These are phyloP conservation scores for Caenorhabditis sp. DNA, from an alignment of 2,888 invertebrate species.

Conservation along the genomic window DNA sequence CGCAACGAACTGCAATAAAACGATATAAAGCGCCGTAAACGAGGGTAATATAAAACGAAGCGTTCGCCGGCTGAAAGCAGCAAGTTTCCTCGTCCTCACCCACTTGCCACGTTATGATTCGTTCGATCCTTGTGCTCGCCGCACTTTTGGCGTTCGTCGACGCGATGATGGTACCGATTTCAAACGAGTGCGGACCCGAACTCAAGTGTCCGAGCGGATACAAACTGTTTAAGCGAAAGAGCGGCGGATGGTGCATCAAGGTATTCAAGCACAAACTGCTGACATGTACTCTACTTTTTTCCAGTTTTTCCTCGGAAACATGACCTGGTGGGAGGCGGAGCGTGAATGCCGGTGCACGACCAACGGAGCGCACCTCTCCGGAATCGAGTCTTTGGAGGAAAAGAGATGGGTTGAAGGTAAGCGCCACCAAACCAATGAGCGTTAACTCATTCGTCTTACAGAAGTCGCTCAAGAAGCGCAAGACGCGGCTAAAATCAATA, in stretches of 20 bases:
- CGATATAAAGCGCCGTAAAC: no score
- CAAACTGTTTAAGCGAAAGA: not conserved
- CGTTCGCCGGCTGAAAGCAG: no score
- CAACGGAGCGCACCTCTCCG: conserved; percentile 33
- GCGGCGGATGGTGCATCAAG: not conserved
- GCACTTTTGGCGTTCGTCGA: no score
- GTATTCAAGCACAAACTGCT: not conserved
- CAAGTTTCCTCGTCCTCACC: no score
- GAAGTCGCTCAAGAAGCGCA: conserved; percentile 1
- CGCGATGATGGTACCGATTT: no score
- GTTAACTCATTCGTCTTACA: conserved; percentile 2
- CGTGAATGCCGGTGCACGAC: conserved; percentile 36
- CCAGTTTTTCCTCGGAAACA: conserved; percentile 24
- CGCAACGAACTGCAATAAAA: no score
- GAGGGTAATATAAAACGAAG: no score
- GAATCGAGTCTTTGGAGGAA: conserved; percentile 18
- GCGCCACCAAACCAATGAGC: not conserved
- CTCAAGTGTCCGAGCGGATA: conserved; percentile 16
- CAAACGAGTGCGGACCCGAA: no score
- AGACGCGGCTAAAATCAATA: not conserved
- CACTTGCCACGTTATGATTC: no score
- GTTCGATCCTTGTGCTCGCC: no score
- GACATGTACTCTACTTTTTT: no score
- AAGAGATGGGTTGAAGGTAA: conserved; percentile 20
- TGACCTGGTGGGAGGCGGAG: conserved; percentile 54